A percentile compares a stretch with the other conserved stretches of the same genome.
These are phyloP conservation scores for Anguilla anguilla DNA, from an alignment of 2,797 vertebrate species.

Conservation along the genomic window DNA sequence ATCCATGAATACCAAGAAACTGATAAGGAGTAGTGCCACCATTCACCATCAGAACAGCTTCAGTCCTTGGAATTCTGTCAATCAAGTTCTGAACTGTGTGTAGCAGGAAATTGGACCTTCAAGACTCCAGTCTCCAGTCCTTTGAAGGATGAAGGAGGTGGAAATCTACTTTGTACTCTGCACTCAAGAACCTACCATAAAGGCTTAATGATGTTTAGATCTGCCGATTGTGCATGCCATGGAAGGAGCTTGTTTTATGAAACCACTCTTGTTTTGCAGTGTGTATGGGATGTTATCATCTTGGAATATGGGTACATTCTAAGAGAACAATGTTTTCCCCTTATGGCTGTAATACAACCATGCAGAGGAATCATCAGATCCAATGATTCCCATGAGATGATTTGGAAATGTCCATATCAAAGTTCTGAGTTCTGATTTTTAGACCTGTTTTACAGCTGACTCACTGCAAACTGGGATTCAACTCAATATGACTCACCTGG, in stretches of 20 bases:
- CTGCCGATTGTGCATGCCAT: not conserved
- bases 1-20: not conserved
- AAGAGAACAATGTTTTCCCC: not conserved
- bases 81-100: not conserved
- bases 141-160: not conserved
- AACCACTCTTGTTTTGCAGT: not conserved
- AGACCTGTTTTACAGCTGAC: not conserved
- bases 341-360: not conserved
- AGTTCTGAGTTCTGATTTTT: not conserved
- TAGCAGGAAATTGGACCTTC: not conserved
- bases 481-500: not conserved
- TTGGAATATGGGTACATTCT: not conserved
- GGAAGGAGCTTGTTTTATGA: slow-evolving; percentile 1
- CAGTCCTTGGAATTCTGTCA: not conserved
- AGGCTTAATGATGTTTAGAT: not conserved
- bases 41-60: not conserved
- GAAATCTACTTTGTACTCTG: not conserved
- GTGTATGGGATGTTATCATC: not conserved
- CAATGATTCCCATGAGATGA: not conserved
- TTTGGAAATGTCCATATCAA: not conserved
- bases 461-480: not conserved
- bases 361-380: not conserved
- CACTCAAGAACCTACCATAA: not conserved
- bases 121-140: not conserved
- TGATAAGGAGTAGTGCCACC: not conserved